These are phyloP conservation scores for Isaurus tuberculatus DNA, from an alignment of 92 coral and sea anemone genomes.

Conservation along the genomic window DNA sequence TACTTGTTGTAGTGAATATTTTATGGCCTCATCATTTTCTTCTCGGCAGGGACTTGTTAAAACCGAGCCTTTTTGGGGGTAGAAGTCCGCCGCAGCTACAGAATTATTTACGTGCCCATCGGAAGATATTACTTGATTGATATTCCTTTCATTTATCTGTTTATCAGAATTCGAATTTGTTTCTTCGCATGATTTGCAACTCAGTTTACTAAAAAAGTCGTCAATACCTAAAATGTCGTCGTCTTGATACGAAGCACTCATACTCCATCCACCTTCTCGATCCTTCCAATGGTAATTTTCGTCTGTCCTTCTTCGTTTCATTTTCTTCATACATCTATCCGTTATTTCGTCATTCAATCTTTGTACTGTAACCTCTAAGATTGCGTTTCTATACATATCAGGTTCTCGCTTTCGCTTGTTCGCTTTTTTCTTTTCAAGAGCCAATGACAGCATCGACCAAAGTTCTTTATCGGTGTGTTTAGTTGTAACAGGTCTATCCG, in stretches of 20 bases:
- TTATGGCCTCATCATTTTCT: constrained; percentile 3
- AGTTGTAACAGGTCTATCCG: constrained; percentile 27
- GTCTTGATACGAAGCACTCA: constrained; percentile 81
- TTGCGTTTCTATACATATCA: constrained; percentile 93
- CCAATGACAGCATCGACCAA: constrained; percentile 87
- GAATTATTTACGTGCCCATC: not conserved
- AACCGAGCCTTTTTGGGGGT: not conserved
- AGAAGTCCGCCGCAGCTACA: not conserved
- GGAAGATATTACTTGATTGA: not conserved
- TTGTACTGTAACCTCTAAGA: constrained; percentile 85
- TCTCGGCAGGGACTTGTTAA: constrained; percentile 24
- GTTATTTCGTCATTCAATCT: constrained; percentile 95
- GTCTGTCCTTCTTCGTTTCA: constrained; percentile 80
- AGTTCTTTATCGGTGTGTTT: constrained; percentile 89
- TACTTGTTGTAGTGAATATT: not conserved
- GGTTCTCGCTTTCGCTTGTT: constrained; percentile 84
- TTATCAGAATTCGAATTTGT: not conserved
- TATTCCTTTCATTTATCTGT: constrained; percentile 9
- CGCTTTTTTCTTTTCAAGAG: constrained; percentile 86
- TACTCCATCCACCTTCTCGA: constrained; percentile 87
- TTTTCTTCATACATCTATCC: constrained; percentile 86
- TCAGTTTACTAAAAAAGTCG: constrained; percentile 89
- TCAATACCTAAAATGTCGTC: constrained; percentile 98
- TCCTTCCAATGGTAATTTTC: constrained; percentile 91
- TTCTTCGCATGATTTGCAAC: constrained; percentile 58